A percentile compares a stretch with the other conserved stretches of the same genome.
Conservation (phyloP, 2,113 vertebrate genomes). For the Pterocles orientalis region DNA sequence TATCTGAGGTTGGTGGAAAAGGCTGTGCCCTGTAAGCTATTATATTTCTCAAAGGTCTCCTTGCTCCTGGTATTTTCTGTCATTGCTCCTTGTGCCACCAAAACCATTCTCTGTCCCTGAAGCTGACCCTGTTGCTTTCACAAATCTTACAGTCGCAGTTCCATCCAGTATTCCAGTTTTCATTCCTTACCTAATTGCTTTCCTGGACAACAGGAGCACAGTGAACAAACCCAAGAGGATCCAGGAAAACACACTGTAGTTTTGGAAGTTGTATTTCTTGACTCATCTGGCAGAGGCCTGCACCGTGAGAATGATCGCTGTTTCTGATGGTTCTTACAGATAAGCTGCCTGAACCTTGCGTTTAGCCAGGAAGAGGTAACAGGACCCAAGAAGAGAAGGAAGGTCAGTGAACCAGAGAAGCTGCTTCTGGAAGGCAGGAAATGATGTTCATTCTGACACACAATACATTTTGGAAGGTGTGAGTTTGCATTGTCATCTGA, state of each 20-base stretch:
- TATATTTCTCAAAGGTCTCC: neutral
- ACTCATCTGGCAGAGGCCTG: neutral
- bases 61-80: neutral
- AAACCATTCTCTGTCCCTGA: neutral
- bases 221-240: conserved; percentile 21
- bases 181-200: neutral
- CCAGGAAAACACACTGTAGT: conserved; percentile 3
- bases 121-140: neutral
- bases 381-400: conserved; percentile 70
- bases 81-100: neutral
- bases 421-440: conserved; percentile 9
- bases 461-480: conserved; percentile 13
- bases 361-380: conserved; percentile 66
- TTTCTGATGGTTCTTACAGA: conserved; percentile 75
- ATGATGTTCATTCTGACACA: neutral
- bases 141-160: neutral
- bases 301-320: conserved; percentile 31
- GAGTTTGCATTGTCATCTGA: conserved; percentile 22
- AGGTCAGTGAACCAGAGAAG: conserved; percentile 72
- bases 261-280: conserved; percentile 51
- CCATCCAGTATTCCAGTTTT: neutral
- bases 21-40: neutral
- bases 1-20: neutral
- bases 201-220: conserved; percentile 29
- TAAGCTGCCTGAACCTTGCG: conserved; percentile 43